Evolutionary conservation across 2,113 vertebrate species (phyloP), one percentile per base, ranked within the genome.

Genomic region (Puma concolor): DNA sequence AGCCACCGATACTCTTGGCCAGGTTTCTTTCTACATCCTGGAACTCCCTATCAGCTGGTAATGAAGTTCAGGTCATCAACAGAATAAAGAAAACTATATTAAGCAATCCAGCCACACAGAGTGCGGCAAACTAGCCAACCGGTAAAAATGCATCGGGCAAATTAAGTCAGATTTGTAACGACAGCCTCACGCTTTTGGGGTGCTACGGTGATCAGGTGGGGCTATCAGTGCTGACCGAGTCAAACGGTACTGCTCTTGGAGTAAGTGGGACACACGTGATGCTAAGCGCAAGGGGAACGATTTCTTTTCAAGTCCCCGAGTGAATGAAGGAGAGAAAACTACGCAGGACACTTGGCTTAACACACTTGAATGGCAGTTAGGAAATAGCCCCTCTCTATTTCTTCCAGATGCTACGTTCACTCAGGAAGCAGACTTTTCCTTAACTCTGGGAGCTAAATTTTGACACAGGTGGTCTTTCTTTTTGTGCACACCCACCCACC

Each of bases 371-470:
- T 6, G 25, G 79, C 92, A 66, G 76, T 84, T 87, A 77, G 57
- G 83, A 97, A 94, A 88, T 0, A 83, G 81, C 31, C 48, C 29
- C 92, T 71, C 93, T 94, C 79, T 96, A 76, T 80, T 72, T 97
- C 94, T 97, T 94, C 96, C 96, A 94, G 91, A 96, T 95, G 93
- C 60, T 82, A 38, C 1, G 11, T 77, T 23, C 85, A 82, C 29
- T 57, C 69, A 87, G 66, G 88, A 96, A 94, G 81, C 7, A 82
- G 72, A 80, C 38, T 96, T 33, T 48, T 88, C 72, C 52, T 76
- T 63, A 69, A 69, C 57, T 71, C 86, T 44, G 29, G 72, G 91
- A 79, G 74, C 77, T 33, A n/a, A 36, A 27, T 57, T 96, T 74
- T 57, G 60, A 74, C 0, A 14, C 81, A 94, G 67, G 54, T 52